Base-by-base conservation (phyloP, 2,888 invertebrate species). In the Allygus modestus region DNA sequence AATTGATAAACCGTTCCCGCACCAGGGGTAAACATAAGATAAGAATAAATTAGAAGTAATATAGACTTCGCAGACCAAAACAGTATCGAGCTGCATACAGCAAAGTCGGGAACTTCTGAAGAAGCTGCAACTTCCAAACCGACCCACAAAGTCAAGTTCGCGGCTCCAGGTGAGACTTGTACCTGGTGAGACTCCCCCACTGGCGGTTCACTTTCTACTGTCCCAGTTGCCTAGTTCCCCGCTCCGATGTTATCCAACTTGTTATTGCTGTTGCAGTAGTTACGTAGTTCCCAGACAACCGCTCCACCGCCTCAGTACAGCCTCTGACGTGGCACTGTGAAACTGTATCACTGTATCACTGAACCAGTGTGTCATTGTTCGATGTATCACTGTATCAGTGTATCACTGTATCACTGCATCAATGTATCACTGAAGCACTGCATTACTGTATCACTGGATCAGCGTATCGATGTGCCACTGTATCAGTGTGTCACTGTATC, bases 171-270 rank as follows among this genome's bases (percentile, higher is more conserved):
- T 46, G 46, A 37, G 7, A 11, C 12, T 15, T 11, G 46, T 46
- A 12, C 12, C 46, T 37, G 46, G 46, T 46, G 17, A n/a, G n/a
- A 37, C 37, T 46, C 46, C 46, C 9, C 46, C 4, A 12, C 12
- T 12, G 17, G 46, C 46, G 20, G 54, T 54, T 54, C 20, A 54
- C 54, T 54, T 54, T 54, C 54, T 54, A 54, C 54, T 54, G 54
- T 20, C 54, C 54, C 54, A 54, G 54, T 54, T 54, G 23, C 54
- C 54, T 23, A 54, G 54, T 54, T 54, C 54, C 11, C 54, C 54
- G 23, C 20, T 54, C 54, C 4, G 54, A 54, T 23, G 54, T 54
- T 54, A 54, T 54, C 20, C 54, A 54, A 54, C 54, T 2, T 54
- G 20, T 54, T 15, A 54, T 54, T 54, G 54, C 54, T 23, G 54